Evolutionary conservation across 2,888 invertebrate genomes (phyloP), one percentile per base, ranked within the genome.

Genomic region (Apodemia hepburni): DNA sequence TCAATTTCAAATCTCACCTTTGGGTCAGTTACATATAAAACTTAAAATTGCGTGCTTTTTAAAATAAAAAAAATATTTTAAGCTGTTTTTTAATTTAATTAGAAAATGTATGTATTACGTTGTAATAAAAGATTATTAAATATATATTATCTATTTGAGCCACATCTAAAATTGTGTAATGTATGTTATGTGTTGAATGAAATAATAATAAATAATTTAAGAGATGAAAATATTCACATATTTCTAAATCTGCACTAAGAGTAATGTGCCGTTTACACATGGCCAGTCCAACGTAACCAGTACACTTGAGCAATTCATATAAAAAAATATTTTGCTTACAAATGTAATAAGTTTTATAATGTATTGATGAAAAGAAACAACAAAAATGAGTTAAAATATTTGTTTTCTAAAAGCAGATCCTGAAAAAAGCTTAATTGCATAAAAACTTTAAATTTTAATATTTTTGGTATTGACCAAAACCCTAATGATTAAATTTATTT

Each of bases 191-290:
- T 73, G 78, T 78, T 62, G 59, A 78, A 75, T 75, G 66, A 66
- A 66, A 73, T 73, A 76, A 76, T 80, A 77, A 78, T 75, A 73
- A 77, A 75, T 75, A 78, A 78, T 77, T 74, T 77, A 71, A 79
- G 81, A 81, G 73, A 70, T 66, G 66, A 79, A 76, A 75, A 75
- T 76, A 72, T 75, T 81, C 84, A 83, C 80, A 76, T 81, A 81
- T 81, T 82, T 85, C 83, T 81, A 82, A 83, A 80, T 78, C 75
- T 83, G 88, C 88, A 88, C 87, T 84, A 81, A 80, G 75, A 77
- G 67, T 78, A 77, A 68, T 45, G 15, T 60, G 57, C 47, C 17
- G 47, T 49, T 49, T 18, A 49, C 47, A 49, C 17, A 18, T 49
- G n/a, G 9, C 17, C 47, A 17, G 47, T 49, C 47, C 47, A 17